These are phyloP conservation scores for Thryonomys swinderianus DNA, from an alignment of 2,113 vertebrate species.

Conservation along the genomic window DNA sequence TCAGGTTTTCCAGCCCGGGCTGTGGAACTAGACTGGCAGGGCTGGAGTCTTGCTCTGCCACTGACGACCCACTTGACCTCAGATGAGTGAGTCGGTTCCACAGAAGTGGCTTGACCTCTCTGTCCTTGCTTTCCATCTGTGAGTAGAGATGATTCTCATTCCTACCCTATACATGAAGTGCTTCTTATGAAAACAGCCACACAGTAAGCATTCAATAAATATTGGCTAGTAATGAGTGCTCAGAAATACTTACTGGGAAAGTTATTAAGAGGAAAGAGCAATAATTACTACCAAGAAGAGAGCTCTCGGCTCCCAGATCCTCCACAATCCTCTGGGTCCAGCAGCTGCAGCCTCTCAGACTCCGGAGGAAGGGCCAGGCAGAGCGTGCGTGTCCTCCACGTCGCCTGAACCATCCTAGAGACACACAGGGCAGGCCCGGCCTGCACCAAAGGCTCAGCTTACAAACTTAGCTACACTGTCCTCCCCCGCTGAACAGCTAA, in stretches of 20 bases:
- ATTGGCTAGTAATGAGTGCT: not conserved
- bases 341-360: not conserved
- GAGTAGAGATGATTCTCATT: not conserved
- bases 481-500: not conserved
- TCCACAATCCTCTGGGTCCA: not conserved
- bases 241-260: not conserved
- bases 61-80: not conserved
- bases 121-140: not conserved
- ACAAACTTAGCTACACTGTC: not conserved
- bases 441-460: not conserved
- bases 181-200: not conserved
- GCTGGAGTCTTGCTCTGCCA: not conserved
- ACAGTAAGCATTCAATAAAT: not conserved
- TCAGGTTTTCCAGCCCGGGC: not conserved
- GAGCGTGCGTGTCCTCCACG: fast-evolving
- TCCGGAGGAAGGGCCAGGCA: not conserved
- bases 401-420: not conserved
- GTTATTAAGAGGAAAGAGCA: not conserved
- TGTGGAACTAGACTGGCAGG: not conserved
- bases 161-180: not conserved
- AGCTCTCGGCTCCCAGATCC: not conserved
- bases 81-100: not conserved
- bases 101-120: not conserved
- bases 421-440: not conserved
- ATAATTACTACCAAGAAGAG: not conserved